Percentiles rank a stretch among this genome's conserved stretches.
phyloP scores from a whole-genome alignment of 1,140 invertebrate genomes.

The Sinonovacula constricta region DNA sequence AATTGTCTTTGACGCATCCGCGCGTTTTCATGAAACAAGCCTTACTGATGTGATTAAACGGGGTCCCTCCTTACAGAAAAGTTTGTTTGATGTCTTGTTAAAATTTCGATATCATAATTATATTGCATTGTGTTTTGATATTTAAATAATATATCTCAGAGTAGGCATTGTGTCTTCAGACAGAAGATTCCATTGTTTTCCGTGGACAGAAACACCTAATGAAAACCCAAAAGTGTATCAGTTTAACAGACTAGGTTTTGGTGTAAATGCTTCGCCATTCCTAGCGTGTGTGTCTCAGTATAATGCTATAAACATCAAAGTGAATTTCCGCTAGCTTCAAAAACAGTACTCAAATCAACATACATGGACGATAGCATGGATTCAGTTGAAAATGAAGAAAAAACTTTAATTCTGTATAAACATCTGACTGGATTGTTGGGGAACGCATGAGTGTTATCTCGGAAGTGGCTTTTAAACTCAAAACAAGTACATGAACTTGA shows the following conservation, averaged over 20 bases:
- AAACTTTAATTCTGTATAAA: background rate
- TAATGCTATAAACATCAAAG: conserved; percentile 5
- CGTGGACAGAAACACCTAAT: background rate
- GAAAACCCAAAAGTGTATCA: conserved; percentile 23
- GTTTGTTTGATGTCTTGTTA: conserved; percentile 53
- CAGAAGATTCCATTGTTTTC: conserved; percentile 36
- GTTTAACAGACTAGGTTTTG: conserved; percentile 41
- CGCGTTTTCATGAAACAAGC: background rate
- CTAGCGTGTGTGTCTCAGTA: conserved; percentile 21
- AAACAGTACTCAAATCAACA: conserved; percentile 3
- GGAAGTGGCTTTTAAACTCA: conserved; percentile 34
- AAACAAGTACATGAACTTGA: conserved; percentile 7
- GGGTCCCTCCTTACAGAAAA: conserved; percentile 77
- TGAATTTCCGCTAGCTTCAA: conserved; percentile 1
- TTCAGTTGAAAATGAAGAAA: too few relatives aligned
- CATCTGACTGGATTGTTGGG: background rate
- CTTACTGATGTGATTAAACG: conserved; percentile 45
- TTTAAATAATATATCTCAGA: conserved; percentile 51
- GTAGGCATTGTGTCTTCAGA: too few relatives aligned
- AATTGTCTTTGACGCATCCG: conserved; percentile 46
- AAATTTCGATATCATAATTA: conserved; percentile 53
- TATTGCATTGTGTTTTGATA: conserved; percentile 49
- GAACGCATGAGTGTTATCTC: conserved; percentile 10
- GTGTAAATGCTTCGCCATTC: conserved; percentile 35
- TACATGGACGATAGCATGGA: conserved; percentile 18